Conservation (phyloP, 2,888 invertebrate species). For the Ophion ventricosus region DNA sequence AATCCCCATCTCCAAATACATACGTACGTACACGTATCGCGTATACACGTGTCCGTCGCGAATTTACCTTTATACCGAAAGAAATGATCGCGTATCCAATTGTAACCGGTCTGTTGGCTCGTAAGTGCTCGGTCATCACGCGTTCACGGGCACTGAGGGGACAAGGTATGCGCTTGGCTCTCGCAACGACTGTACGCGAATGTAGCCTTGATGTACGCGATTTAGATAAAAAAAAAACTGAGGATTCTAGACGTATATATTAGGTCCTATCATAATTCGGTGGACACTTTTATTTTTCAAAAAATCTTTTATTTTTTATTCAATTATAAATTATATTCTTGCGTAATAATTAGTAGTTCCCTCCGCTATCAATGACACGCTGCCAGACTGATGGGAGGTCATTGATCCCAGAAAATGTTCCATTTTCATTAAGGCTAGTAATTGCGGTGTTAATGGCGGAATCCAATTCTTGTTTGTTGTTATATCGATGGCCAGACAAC, state of each 20-base stretch:
- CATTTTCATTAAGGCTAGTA: too few species aligned
- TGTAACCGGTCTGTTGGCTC: slow-evolving; percentile 35
- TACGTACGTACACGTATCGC: neutral
- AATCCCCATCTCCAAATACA: slow-evolving; percentile 10
- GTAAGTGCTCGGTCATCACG: slow-evolving; percentile 34
- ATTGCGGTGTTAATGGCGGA: too few species aligned
- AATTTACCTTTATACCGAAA: slow-evolving; percentile 25
- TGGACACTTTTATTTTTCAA: too few species aligned
- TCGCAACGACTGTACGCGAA: neutral
- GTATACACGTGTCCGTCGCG: neutral
- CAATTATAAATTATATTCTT: too few species aligned
- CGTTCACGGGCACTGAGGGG: slow-evolving; percentile 15
- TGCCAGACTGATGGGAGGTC: too few species aligned
- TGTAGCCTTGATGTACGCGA: neutral
- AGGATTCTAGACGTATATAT: neutral
- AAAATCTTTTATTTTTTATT: too few species aligned
- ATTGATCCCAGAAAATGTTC: too few species aligned
- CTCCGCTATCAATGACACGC: too few species aligned
- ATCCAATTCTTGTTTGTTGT: too few species aligned
- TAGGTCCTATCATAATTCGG: too few species aligned
- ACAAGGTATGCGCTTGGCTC: slow-evolving; percentile 48
- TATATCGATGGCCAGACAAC: too few species aligned
- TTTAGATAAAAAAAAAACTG: neutral
- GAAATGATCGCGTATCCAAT: slow-evolving; percentile 44
- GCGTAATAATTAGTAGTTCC: too few species aligned